These are phyloP conservation scores for Stichopus horrens DNA, from an alignment of 53 echinoderm and acorn worm genomes.

Conservation along the genomic window DNA sequence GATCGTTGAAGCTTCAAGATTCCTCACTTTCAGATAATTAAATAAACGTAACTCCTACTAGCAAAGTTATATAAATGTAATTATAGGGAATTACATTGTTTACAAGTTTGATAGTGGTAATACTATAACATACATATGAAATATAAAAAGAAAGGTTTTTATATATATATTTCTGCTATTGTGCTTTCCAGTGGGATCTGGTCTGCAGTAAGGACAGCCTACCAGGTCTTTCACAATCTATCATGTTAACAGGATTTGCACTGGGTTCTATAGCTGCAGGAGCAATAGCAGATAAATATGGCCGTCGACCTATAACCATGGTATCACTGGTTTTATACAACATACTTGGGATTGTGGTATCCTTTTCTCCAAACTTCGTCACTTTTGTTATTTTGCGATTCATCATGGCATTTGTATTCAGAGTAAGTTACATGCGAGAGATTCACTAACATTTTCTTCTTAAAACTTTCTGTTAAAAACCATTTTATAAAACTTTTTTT, in stretches of 20 bases:
- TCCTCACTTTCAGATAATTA: too few species aligned
- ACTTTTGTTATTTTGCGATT: conserved; percentile 78
- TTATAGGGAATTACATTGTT: too few species aligned
- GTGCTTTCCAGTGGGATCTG: conserved; percentile 72
- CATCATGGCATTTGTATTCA: conserved; percentile 54
- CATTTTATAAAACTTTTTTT: too few species aligned
- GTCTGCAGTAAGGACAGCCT: conserved; percentile 63
- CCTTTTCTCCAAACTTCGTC: conserved; percentile 77
- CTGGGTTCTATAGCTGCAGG: conserved; percentile 78
- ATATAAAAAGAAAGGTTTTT: neutral
- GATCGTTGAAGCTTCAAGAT: too few species aligned
- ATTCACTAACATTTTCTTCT: too few species aligned
- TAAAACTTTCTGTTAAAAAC: too few species aligned
- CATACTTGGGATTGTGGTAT: conserved; percentile 64
- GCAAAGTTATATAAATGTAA: too few species aligned
- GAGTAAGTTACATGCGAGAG: neutral
- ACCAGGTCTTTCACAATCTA: conserved; percentile 72
- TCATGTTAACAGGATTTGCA: conserved; percentile 83
- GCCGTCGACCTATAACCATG: conserved; percentile 75
- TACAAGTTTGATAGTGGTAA: too few species aligned
- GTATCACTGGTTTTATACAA: conserved; percentile 71
- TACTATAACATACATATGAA: too few species aligned
- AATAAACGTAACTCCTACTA: too few species aligned
- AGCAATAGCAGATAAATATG: conserved; percentile 77
- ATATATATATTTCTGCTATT: neutral